Conservation (phyloP, 2,797 vertebrate genomes). For the Avahi laniger region DNA sequence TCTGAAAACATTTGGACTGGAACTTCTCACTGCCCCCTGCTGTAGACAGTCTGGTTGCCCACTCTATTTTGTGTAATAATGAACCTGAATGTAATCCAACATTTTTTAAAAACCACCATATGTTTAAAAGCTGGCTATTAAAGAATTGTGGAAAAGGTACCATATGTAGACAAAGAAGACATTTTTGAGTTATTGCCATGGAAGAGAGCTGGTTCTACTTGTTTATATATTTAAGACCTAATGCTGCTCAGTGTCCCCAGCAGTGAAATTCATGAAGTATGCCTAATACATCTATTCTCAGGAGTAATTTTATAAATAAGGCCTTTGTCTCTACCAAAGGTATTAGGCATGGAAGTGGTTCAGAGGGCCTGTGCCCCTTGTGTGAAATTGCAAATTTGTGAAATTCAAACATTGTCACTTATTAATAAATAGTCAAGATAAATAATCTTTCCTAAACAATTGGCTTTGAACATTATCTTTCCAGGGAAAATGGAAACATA, state of each 20-base stretch:
- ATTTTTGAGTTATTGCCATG: not conserved
- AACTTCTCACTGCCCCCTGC: slow-evolving; percentile 38
- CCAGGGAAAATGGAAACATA: slow-evolving; percentile 20
- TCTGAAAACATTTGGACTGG: not conserved
- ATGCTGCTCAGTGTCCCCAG: not conserved
- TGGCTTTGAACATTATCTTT: slow-evolving; percentile 25
- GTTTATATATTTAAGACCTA: not conserved
- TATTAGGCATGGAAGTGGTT: not conserved
- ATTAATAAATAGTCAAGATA: not conserved
- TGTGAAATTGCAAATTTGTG: slow-evolving; percentile 22
- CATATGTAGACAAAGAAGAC: slow-evolving; percentile 24
- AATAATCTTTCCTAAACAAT: slow-evolving; percentile 6
- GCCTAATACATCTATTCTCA: not conserved
- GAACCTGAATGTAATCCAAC: slow-evolving; percentile 1
- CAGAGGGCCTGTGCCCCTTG: not conserved
- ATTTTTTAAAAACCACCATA: not conserved
- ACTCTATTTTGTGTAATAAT: not conserved
- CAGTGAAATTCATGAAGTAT: not conserved
- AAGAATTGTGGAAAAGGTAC: slow-evolving; percentile 6
- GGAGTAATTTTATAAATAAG: not conserved
- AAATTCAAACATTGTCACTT: not conserved
- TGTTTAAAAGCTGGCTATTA: slow-evolving; percentile 42
- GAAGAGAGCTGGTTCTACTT: not conserved
- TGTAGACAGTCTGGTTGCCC: not conserved
- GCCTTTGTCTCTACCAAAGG: not conserved